Evolutionary conservation across 2,888 invertebrate genomes (phyloP), one percentile per base, ranked within the genome.

Genomic region (Hyles lineata): DNA sequence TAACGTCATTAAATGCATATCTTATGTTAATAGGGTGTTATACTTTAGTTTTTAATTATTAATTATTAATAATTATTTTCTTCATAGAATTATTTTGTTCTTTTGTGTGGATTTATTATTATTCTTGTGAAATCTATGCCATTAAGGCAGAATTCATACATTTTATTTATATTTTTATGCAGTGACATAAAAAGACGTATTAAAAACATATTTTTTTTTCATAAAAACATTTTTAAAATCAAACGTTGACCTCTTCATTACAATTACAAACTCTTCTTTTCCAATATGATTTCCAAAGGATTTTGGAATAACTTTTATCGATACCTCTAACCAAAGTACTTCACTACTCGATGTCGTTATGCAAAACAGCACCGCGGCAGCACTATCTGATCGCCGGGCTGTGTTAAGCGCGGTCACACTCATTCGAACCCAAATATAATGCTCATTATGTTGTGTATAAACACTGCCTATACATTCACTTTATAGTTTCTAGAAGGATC

Each of bases 271-370:
- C 43, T 11, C 11, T 43, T 43, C 15, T 0, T 29, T 29, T 43
- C 2, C 43, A 43, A 11, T 11, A 43, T 43, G 11, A 15, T 43
- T 11, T 43, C 43, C 11, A 43, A 15, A 52, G 4, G 17, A 4
- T 52, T n/a, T 55, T 1, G 17, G 2, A 55, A 15, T n/a, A 55
- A n/a, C 6, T 55, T n/a, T 55, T 23, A 72, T 73, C 70, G 73
- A 73, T 70, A 73, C 25, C 35, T 43, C 25, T 35, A 63, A 55
- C 62, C 35, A 70, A 19, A 70, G 35, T n/a, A 72, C 82, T 62
- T 76, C 83, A 77, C 87, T 86, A 85, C 82, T 79, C 82, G 83
- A 85, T 85, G 85, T 81, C 82, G 87, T 89, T 90, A 90, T 90
- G 90, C 90, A 89, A 90, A 90, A 85, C 87, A 87, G 85, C 76